A percentile compares a stretch with the other conserved stretches of the same genome.
Evolutionary conservation across 2,888 invertebrate genomes (phyloP).

Genomic region (Neoaliturus tenellus): DNA sequence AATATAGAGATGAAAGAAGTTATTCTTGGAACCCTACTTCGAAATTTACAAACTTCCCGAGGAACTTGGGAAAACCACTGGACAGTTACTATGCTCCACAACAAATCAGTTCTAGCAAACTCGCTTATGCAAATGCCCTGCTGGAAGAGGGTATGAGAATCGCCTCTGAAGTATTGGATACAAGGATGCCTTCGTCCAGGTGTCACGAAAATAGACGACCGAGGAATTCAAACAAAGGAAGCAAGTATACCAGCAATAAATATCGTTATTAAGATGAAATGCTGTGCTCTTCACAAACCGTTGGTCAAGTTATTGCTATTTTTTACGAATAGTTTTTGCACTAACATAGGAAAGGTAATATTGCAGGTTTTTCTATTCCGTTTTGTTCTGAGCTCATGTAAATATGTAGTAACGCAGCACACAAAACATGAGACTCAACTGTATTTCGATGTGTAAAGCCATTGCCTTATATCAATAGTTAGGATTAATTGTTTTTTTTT

Average conservation of each 20-base stretch:
- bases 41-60: slow-evolving; percentile 64
- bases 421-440: too few species aligned
- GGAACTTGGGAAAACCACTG: slow-evolving; percentile 66
- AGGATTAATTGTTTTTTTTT: too few species aligned
- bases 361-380: too few species aligned
- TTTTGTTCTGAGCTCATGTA: too few species aligned
- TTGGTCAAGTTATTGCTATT: background rate
- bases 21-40: background rate
- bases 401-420: too few species aligned
- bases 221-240: background rate
- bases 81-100: slow-evolving; percentile 56
- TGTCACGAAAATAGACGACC: background rate
- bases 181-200: background rate
- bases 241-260: slow-evolving; percentile 5
- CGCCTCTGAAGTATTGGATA: slow-evolving; percentile 27
- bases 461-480: too few species aligned
- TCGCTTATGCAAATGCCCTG: slow-evolving; percentile 31
- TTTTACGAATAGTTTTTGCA: too few species aligned
- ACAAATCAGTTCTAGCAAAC: slow-evolving; percentile 26
- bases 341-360: too few species aligned
- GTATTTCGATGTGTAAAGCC: too few species aligned
- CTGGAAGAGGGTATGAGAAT: slow-evolving; percentile 35
- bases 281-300: background rate
- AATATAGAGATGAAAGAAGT: background rate
- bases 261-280: slow-evolving; percentile 8